Evolutionary conservation across 2,888 invertebrate species (phyloP).

Genomic region (Brenthis ino): DNA sequence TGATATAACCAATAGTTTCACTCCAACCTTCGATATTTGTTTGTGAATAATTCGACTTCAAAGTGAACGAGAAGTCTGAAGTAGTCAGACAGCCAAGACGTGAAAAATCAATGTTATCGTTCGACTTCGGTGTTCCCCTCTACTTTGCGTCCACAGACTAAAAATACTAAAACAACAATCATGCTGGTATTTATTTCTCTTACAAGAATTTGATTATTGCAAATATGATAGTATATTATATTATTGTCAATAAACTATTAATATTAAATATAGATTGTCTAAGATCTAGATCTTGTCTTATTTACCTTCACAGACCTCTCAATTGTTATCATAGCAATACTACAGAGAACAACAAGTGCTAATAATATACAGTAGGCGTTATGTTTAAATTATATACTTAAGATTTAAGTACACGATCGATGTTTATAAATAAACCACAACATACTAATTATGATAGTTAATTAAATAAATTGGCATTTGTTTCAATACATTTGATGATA

Average conservation of each 20-base stretch:
- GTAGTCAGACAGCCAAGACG: not conserved
- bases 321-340: not conserved
- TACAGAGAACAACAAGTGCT: not conserved
- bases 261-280: too few species aligned
- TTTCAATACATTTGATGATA: not conserved
- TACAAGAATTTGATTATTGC: too few species aligned
- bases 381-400: not conserved
- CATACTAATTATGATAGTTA: not conserved
- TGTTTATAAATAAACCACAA: constrained; percentile 4
- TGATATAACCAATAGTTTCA: not conserved
- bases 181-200: too few species aligned
- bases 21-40: not conserved
- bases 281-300: too few species aligned
- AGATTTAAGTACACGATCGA: not conserved
- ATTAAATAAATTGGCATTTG: constrained; percentile 14
- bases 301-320: too few species aligned
- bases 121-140: not conserved
- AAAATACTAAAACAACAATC: not conserved
- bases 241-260: too few species aligned
- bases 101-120: constrained; percentile 18
- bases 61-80: not conserved
- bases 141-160: constrained; percentile 3
- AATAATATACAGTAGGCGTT: constrained; percentile 6
- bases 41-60: constrained; percentile 5
- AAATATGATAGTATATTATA: too few species aligned